Percentiles rank a stretch among this genome's conserved stretches.
phyloP scores from a whole-genome alignment of 2,113 vertebrate genomes.

The Neolamprologus variostigma region DNA sequence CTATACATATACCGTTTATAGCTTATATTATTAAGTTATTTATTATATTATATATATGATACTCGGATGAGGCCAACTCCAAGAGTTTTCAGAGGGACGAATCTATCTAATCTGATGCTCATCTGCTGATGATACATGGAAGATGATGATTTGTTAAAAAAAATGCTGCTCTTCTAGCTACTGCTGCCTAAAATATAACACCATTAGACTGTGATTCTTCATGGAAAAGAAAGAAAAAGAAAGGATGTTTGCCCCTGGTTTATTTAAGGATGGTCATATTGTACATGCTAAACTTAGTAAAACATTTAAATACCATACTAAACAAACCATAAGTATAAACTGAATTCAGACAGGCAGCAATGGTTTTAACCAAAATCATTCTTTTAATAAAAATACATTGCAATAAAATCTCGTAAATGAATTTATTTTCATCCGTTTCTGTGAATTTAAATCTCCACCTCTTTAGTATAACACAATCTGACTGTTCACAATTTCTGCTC shows the following conservation, averaged over 20 bases:
- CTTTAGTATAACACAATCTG: not conserved
- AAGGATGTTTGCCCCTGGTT: not conserved
- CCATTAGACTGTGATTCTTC: not conserved
- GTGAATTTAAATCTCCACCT: not conserved
- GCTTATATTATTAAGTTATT: not conserved
- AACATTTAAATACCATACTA: not conserved
- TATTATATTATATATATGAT: not conserved
- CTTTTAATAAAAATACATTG: not conserved
- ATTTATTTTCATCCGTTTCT: not conserved
- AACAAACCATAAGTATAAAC: not conserved
- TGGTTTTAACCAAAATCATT: not conserved
- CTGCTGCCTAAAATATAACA: not conserved
- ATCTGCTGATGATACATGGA: not conserved
- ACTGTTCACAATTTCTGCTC: not conserved
- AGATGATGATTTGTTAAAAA: not conserved
- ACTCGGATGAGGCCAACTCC: not conserved
- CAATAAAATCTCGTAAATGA: not conserved
- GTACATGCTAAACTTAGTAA: not conserved
- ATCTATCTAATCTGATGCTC: not conserved
- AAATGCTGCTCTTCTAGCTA: not conserved
- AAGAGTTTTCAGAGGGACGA: not conserved
- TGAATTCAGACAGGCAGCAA: not conserved
- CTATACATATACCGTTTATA: not conserved
- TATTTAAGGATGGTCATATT: not conserved
- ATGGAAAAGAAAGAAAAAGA: not conserved